Evolutionary conservation across 2,888 invertebrate species (phyloP).

Genomic region (Hedya salicella): DNA sequence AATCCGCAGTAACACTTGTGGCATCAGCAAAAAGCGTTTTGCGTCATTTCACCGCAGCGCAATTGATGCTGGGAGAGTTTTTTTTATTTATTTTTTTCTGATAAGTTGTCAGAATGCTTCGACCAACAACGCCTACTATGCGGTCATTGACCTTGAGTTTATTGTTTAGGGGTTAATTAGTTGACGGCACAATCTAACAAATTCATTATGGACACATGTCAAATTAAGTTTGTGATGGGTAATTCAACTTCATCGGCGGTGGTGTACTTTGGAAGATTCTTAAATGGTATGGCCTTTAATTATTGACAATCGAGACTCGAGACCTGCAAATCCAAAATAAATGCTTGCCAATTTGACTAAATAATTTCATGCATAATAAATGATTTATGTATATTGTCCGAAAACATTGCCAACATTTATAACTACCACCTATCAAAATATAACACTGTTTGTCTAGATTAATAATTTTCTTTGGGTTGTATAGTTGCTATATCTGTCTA

Average conservation of each 20-base stretch:
- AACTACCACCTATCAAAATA: neutral
- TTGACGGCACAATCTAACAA: slow-evolving; percentile 17
- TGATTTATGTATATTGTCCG: neutral
- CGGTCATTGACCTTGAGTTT: slow-evolving; percentile 78
- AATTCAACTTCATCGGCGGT: slow-evolving; percentile 12
- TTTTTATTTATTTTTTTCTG: slow-evolving; percentile 67
- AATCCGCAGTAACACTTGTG: slow-evolving; percentile 64
- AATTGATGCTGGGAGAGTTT: slow-evolving; percentile 65
- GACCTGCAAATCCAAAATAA: neutral
- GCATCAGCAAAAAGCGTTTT: slow-evolving; percentile 68
- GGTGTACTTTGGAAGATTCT: neutral
- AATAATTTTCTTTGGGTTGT: slow-evolving; percentile 36
- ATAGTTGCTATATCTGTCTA: slow-evolving; percentile 39
- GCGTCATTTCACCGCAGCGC: slow-evolving; percentile 71
- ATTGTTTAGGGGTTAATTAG: slow-evolving; percentile 69
- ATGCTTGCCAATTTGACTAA: neutral
- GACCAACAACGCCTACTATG: slow-evolving; percentile 61
- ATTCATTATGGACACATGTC: neutral
- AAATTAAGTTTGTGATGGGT: slow-evolving; percentile 3
- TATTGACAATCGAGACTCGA: neutral
- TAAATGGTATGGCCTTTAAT: slow-evolving; percentile 6
- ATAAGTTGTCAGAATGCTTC: slow-evolving; percentile 75
- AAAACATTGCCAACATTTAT: neutral
- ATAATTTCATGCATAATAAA: neutral
- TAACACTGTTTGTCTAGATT: slow-evolving; percentile 14